phyloP scores from a whole-genome alignment of 2,888 invertebrate genomes.

The Lamproptera curius region DNA sequence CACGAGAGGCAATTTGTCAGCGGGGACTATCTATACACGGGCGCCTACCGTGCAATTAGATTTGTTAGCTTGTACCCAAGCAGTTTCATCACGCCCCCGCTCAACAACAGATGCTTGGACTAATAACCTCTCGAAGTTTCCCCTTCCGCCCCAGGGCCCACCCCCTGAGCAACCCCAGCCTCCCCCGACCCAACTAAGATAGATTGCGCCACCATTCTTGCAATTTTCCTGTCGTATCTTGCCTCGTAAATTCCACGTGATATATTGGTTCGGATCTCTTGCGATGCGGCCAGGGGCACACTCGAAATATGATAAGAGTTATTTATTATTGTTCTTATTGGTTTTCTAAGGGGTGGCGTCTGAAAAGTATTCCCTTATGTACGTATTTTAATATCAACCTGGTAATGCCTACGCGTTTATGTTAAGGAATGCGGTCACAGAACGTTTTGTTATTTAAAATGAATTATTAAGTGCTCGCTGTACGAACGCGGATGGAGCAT shows the following conservation, averaged over 20 bases:
- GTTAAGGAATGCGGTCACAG: no score
- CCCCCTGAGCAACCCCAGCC: constrained; percentile 64
- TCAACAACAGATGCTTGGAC: constrained; percentile 80
- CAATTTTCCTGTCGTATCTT: constrained; percentile 96
- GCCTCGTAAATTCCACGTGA: constrained; percentile 91
- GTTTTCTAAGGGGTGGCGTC: constrained; percentile 65
- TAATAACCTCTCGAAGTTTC: constrained; percentile 80
- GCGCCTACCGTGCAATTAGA: constrained; percentile 78
- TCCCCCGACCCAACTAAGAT: constrained; percentile 86
- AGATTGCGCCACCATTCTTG: constrained; percentile 95
- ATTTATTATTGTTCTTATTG: constrained; percentile 79
- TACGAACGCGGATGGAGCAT: constrained; percentile 1
- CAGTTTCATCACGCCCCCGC: constrained; percentile 77
- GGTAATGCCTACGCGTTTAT: no score
- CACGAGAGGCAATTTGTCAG: constrained; percentile 71
- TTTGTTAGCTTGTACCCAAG: constrained; percentile 76
- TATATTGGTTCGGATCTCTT: constrained; percentile 83
- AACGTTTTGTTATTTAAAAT: no score
- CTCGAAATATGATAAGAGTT: constrained; percentile 79
- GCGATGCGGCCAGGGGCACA: constrained; percentile 78
- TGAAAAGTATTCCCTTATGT: constrained; percentile 43
- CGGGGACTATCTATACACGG: constrained; percentile 58
- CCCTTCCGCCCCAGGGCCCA: constrained; percentile 59
- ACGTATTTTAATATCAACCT: constrained; percentile 44
- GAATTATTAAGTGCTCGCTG: constrained; percentile 3